Base-by-base conservation (phyloP, 2,113 vertebrate species). In the Microtus oregoni region DNA sequence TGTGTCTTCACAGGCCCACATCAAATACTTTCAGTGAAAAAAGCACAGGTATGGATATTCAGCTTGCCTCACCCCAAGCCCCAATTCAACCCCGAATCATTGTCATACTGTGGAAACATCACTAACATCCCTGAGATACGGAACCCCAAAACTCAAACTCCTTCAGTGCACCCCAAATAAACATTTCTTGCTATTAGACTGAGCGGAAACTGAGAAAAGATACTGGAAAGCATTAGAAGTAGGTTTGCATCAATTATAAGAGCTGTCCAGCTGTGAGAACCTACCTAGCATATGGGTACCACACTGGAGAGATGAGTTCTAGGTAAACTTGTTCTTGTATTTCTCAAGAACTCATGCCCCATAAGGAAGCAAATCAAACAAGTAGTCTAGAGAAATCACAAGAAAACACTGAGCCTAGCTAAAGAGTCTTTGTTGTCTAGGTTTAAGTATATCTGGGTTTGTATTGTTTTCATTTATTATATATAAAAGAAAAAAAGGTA, bases 291-390 rank as follows among this genome's bases (percentile, higher is more conserved):
- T 47, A 5, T 76, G 32, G 47, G 32, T 77, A 65, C 3, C 19
- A 63, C 63, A 63, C 50, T n/a, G 6, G 58, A 14, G 90, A 7
- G 72, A 15, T 11, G 0, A 8, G 41, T 52, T 65, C 83, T 35
- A 79, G 30, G 50, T 24, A 12, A 35, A 35, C 52, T 47, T 4
- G 14, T 2, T n/a, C 19, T 17, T 73, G 35, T 61, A 6, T 7
- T 22, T 17, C 12, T n/a, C 8, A 77, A 50, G 3, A 35, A 41
- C 3, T 68, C 26, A 38, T 75, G 15, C 52, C 30, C 30, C 20
- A 3, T 1, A 2, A 3, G 9, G 17, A n/a, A 88, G 7, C 32
- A 15, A 52, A 75, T 1, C 19, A 76, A 76, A 26, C 0, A 0
- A 7, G 5, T 50, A 7, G 19, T 44, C 32, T 19, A 41, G 6